Evolutionary conservation across 2,797 vertebrate genomes (phyloP).

Genomic region (Anguilla anguilla): DNA sequence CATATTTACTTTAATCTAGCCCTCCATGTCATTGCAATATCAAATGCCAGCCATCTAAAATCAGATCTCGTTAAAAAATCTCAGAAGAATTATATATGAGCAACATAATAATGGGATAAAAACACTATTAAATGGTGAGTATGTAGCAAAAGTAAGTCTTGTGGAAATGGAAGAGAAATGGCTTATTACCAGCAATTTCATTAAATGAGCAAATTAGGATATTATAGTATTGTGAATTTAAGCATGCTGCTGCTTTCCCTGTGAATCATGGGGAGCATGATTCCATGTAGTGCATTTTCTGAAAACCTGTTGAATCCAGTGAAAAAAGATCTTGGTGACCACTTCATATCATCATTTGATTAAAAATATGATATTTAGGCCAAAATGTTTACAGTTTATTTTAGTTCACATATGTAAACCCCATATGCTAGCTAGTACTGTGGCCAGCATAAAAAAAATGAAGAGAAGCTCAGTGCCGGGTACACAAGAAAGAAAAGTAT

Average conservation of each 20-base stretch:
- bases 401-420: background rate
- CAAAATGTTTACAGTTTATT: background rate
- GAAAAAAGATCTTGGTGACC: background rate
- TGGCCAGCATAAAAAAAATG: background rate
- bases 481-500: background rate
- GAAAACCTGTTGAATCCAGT: conserved; percentile 1
- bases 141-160: background rate
- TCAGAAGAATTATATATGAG: background rate
- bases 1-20: background rate
- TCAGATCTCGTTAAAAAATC: background rate
- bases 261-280: background rate
- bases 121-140: background rate
- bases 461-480: background rate
- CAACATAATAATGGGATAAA: background rate
- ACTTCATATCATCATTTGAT: background rate
- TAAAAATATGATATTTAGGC: background rate
- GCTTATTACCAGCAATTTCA: background rate
- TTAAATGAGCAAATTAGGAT: background rate
- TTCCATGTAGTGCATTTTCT: background rate
- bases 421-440: background rate
- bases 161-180: background rate
- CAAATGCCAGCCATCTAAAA: background rate
- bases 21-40: background rate
- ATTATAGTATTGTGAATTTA: background rate
- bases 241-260: background rate